phyloP scores from a whole-genome alignment of 2,113 vertebrate species.

The Donacobius atricapilla region DNA sequence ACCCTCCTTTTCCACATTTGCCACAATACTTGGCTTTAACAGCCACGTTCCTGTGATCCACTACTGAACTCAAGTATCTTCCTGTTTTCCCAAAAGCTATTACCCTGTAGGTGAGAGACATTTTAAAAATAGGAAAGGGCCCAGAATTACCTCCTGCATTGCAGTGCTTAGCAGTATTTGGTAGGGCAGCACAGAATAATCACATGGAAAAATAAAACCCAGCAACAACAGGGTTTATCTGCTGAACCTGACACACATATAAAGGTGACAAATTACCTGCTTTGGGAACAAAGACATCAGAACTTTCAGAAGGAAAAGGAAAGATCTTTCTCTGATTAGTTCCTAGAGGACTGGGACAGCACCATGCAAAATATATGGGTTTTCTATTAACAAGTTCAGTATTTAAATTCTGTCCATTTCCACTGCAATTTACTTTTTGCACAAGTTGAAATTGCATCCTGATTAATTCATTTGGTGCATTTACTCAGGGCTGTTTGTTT shows the following conservation, averaged over 20 bases:
- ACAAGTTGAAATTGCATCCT: background rate
- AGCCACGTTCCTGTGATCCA: background rate
- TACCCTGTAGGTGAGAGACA: background rate
- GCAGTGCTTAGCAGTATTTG: background rate
- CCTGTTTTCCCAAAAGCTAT: background rate
- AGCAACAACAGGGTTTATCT: slow-evolving; percentile 60
- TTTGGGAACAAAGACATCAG: background rate
- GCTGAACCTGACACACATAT: slow-evolving; percentile 47
- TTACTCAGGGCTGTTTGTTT: background rate
- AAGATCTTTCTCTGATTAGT: background rate
- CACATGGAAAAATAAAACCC: slow-evolving; percentile 71
- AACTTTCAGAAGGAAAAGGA: background rate
- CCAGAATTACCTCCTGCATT: background rate
- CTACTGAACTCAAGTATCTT: background rate
- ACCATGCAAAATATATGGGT: background rate
- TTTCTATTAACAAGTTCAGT: background rate
- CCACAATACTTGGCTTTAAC: background rate
- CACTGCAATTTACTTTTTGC: background rate
- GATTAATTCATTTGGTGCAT: background rate
- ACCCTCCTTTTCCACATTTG: background rate
- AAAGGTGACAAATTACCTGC: slow-evolving; percentile 53
- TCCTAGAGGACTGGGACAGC: background rate
- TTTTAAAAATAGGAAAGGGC: background rate
- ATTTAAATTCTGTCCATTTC: background rate
- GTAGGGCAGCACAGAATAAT: slow-evolving; percentile 65